Evolutionary conservation across 2,797 vertebrate species (phyloP).

Genomic region (Poeciliopsis gracilis): DNA sequence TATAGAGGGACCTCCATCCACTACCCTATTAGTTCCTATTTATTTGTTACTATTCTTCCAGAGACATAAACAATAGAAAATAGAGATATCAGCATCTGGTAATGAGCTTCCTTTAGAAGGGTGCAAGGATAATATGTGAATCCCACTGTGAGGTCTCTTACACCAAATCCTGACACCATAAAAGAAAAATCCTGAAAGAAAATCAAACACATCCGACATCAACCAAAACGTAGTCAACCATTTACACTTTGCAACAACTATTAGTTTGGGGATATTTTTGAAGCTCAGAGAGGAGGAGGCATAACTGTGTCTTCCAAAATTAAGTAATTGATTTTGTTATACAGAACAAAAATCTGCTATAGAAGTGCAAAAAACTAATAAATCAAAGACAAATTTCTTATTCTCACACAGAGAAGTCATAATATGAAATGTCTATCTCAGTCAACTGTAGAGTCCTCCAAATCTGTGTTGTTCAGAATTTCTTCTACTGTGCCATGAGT

Average conservation of each 20-base stretch:
- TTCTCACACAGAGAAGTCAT: background rate
- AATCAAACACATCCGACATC: background rate
- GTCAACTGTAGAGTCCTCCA: slow-evolving; percentile 5
- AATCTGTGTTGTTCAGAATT: slow-evolving; percentile 3
- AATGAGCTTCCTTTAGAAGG: background rate
- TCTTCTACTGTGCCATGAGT: slow-evolving; percentile 14
- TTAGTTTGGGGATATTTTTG: background rate
- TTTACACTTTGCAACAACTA: background rate
- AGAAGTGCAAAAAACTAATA: background rate
- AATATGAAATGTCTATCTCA: slow-evolving; percentile 20
- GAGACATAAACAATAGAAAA: background rate
- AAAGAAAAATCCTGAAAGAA: background rate
- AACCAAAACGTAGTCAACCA: background rate
- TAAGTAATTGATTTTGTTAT: background rate
- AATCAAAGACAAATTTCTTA: slow-evolving; percentile 12
- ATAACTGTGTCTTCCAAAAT: background rate
- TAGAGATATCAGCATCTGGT: background rate
- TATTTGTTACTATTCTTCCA: background rate
- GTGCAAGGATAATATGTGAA: background rate
- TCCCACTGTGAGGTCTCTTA: background rate
- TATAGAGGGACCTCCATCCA: too few relatives aligned
- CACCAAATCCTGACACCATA: background rate
- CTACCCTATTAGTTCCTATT: background rate
- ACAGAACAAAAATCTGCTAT: background rate
- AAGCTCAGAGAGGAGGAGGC: background rate